phyloP scores from a whole-genome alignment of 2,113 vertebrate species.

The Dasyornis broadbenti region DNA sequence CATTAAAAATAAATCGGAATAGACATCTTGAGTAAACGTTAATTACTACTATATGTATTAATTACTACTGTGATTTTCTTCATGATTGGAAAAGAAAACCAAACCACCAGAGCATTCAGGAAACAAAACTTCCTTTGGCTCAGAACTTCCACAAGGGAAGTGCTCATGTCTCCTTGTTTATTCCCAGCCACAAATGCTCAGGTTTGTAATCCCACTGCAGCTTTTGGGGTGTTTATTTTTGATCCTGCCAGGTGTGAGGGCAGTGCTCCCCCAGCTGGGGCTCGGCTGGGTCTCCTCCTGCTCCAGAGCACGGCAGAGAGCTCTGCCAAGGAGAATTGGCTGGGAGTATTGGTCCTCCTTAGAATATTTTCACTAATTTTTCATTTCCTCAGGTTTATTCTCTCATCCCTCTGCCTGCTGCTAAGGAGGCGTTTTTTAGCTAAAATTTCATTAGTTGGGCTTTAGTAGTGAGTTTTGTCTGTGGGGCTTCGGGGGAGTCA shows the following conservation, averaged over 20 bases:
- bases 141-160: background rate
- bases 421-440: rapidly evolving
- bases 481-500: background rate
- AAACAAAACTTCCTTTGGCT: background rate
- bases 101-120: background rate
- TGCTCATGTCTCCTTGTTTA: background rate
- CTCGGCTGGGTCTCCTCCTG: rapidly evolving
- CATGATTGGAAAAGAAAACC: background rate
- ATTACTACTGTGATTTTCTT: background rate
- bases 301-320: rapidly evolving
- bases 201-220: background rate
- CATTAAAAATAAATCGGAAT: background rate
- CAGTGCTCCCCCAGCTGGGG: rapidly evolving
- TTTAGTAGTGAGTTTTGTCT: background rate
- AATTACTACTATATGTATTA: background rate
- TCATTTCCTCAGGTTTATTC: background rate
- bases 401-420: background rate
- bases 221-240: background rate
- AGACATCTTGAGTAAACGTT: background rate
- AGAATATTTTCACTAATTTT: background rate
- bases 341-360: background rate
- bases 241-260: background rate
- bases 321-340: rapidly evolving
- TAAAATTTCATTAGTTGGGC: background rate
- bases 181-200: background rate